Evolutionary conservation across 2,888 invertebrate species (phyloP).

Genomic region (Chydorus sphaericus): DNA sequence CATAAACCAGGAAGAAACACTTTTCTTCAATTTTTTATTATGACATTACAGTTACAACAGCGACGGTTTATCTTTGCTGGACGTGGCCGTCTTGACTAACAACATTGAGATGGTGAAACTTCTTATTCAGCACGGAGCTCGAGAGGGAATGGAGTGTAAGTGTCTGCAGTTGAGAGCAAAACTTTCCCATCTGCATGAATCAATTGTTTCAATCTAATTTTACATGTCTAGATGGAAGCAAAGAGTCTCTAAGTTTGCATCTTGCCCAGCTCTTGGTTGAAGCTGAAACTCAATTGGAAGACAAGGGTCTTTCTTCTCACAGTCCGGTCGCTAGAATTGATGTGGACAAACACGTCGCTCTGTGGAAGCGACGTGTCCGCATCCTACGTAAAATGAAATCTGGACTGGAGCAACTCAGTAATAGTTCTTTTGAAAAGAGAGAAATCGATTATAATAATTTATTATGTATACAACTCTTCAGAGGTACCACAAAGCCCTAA

Average conservation of each 20-base stretch:
- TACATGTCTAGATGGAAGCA: constrained; percentile 40
- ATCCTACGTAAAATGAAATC: constrained; percentile 63
- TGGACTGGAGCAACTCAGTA: constrained; percentile 72
- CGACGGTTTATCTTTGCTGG: constrained; percentile 77
- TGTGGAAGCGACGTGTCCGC: constrained; percentile 72
- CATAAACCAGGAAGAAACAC: background rate
- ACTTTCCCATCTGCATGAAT: background rate
- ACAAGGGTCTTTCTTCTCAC: background rate
- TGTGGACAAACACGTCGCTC: constrained; percentile 38
- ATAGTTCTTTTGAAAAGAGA: constrained; percentile 23
- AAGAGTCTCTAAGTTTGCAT: constrained; percentile 60
- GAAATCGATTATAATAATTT: background rate
- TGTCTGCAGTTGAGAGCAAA: constrained; percentile 20
- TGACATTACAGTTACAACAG: constrained; percentile 56
- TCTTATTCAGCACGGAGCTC: constrained; percentile 75
- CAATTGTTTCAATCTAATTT: background rate
- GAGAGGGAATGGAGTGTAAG: constrained; percentile 72
- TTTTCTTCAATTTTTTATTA: constrained; percentile 16
- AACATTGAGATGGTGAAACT: constrained; percentile 77
- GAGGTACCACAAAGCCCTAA: constrained; percentile 66
- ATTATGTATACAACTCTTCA: constrained; percentile 21
- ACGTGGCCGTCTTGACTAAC: constrained; percentile 82
- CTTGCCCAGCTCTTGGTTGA: constrained; percentile 59
- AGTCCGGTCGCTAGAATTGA: constrained; percentile 26
- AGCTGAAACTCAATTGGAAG: constrained; percentile 56